These are phyloP conservation scores for Gavialis gangeticus DNA, from an alignment of 2,113 vertebrate genomes.

Conservation along the genomic window DNA sequence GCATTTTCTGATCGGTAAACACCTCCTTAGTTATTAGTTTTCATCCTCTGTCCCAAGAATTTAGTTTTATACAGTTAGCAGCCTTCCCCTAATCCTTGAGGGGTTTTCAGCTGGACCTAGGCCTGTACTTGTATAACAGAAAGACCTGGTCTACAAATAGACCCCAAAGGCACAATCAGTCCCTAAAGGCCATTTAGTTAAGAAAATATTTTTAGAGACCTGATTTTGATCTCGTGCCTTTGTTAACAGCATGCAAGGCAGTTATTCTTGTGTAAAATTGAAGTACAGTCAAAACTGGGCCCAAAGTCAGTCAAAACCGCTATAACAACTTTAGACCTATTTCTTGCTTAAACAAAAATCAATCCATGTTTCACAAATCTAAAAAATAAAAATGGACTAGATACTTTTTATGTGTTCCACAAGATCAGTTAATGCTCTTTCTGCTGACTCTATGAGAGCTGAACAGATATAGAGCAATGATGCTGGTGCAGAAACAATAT, in stretches of 20 bases:
- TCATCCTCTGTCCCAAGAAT: no score
- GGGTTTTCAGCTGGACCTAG: no score
- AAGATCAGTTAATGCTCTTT: background rate
- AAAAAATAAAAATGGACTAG: constrained; percentile 2
- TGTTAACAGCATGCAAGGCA: background rate
- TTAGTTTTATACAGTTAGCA: no score
- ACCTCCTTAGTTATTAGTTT: no score
- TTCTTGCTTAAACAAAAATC: background rate
- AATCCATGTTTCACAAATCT: background rate
- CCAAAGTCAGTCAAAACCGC: background rate
- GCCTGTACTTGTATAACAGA: background rate
- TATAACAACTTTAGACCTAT: background rate
- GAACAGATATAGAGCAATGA: background rate
- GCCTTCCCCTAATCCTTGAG: no score
- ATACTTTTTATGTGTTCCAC: background rate
- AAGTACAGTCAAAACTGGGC: background rate
- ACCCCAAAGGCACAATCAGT: background rate
- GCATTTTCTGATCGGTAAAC: no score
- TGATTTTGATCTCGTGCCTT: background rate
- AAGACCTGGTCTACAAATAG: background rate
- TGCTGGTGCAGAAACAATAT: background rate
- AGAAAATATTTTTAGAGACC: background rate
- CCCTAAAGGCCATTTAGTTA: background rate
- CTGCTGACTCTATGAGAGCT: background rate
- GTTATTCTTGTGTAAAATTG: background rate